Base-by-base conservation (phyloP, 2,888 invertebrate genomes). In the Portevinia maculata region DNA sequence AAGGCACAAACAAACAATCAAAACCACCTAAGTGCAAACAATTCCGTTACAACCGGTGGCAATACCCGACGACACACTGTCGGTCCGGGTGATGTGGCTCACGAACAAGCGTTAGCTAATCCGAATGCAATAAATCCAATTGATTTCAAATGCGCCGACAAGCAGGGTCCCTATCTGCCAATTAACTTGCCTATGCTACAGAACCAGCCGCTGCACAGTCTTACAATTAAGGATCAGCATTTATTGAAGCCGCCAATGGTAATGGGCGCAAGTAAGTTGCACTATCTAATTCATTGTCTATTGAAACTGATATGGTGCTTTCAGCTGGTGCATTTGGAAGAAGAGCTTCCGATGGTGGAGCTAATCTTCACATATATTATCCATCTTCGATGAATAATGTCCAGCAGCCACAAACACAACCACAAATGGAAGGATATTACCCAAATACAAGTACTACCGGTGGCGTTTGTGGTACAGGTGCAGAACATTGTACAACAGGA, bases 261-360 rank as follows among this genome's bases (percentile, higher is more conserved):
- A 11, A 94, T 97, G 94, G 96, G 95, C 88, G 95, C 95, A 85
- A 94, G 95, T 95, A 88, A 92, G 92, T 91, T 11, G 3, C 8
- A 21, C 62, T 13, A 19, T 21, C 44, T 21, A 5, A 9, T 9
- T 34, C 1, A 24, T 17, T 50, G 37, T 19, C 8, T 11, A 21
- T 41, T 24, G 11, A 3, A 15, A 32, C 46, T 11, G 4, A 46
- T 15, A 4, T 6, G 3, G 13, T 41, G 70, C 44, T 84, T 70
- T 1, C 15, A 94, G 95, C 94, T 85, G 95, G 96, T 46, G 94
- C 95, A 57, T 96, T 97, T 91, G 97, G 97, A 5, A 93, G 98
- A 41, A 94, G 98, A 86, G 98, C 98, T 60, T 98, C 98, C 41
- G 98, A 98, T 91, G 98, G 98, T 86, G 98, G 98, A 70, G 98